phyloP scores from a whole-genome alignment of 2,797 vertebrate species.

The Mormyrops boulengeri region DNA sequence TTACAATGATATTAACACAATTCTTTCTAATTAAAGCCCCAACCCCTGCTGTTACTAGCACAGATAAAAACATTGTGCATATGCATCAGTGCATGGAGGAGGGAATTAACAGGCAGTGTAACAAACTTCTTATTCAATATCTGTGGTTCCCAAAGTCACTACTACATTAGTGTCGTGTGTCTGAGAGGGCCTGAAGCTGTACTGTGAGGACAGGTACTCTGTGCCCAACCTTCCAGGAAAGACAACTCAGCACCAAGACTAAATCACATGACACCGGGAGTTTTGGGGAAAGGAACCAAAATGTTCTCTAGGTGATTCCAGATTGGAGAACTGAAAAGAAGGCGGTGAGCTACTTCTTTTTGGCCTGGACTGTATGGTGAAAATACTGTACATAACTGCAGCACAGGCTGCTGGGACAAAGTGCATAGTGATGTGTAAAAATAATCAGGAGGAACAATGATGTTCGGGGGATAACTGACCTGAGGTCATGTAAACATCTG shows the following conservation, averaged over 20 bases:
- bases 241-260: neutral
- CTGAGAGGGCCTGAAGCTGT: neutral
- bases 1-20: neutral
- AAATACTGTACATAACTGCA: neutral
- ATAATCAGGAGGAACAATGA: neutral
- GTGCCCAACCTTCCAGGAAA: neutral
- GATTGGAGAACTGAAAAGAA: neutral
- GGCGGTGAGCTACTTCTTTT: neutral
- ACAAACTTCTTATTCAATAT: neutral
- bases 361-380: neutral
- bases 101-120: neutral
- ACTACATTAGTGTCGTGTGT: neutral
- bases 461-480: neutral
- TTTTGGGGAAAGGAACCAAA: neutral
- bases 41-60: neutral
- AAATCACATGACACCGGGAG: neutral
- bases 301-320: neutral
- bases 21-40: constrained; percentile 4
- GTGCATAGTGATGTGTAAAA: neutral
- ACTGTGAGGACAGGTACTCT: neutral
- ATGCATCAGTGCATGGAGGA: neutral
- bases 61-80: neutral
- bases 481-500: neutral
- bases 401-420: neutral
- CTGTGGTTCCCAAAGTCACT: neutral